phyloP scores from a whole-genome alignment of 1,140 invertebrate species.

The Galendromus occidentalis region DNA sequence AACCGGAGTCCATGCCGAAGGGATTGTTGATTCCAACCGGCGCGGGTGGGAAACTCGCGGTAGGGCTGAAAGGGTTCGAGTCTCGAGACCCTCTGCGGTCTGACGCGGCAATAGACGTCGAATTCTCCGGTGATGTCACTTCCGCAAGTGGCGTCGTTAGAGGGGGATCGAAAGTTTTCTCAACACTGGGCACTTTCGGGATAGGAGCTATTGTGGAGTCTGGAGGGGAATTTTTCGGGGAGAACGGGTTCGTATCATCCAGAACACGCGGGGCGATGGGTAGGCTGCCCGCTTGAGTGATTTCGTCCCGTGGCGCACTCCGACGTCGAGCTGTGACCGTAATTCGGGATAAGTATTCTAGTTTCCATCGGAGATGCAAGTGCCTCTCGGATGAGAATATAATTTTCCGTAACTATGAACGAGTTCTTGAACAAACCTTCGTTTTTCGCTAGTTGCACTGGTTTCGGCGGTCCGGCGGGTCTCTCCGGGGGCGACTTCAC shows the following conservation, averaged over 20 bases:
- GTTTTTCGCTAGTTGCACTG: background rate
- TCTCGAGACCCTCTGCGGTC: background rate
- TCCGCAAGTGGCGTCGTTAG: background rate
- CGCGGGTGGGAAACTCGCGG: background rate
- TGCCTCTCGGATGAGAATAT: background rate
- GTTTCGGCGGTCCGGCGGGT: background rate
- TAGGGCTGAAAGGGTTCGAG: constrained; percentile 2
- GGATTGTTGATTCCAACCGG: background rate
- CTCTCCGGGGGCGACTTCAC: background rate
- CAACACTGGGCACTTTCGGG: background rate
- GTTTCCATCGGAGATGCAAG: too few species aligned
- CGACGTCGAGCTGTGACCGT: background rate
- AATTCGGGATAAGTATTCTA: too few species aligned
- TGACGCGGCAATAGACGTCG: background rate
- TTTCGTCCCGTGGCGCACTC: background rate
- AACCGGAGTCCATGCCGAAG: background rate
- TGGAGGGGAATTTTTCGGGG: background rate
- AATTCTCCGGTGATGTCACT: background rate
- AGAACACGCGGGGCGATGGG: background rate
- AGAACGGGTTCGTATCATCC: background rate
- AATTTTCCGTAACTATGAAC: too few species aligned
- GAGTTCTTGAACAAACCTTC: background rate
- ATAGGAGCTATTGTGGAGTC: background rate
- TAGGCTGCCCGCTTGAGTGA: background rate
- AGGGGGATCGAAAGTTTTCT: background rate